phyloP scores from a whole-genome alignment of 2,797 vertebrate species.

The Xenentodon cancila region DNA sequence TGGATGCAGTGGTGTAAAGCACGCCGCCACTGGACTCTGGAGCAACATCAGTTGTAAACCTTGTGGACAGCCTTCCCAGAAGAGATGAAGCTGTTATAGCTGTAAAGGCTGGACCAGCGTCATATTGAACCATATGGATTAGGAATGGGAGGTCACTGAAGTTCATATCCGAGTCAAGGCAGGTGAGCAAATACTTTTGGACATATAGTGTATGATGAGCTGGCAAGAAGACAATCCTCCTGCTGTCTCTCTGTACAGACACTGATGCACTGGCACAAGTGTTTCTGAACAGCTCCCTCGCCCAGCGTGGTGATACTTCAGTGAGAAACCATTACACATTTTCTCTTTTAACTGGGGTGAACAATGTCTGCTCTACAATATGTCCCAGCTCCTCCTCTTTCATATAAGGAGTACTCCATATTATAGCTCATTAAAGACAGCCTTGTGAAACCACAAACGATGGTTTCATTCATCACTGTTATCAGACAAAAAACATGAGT shows the following conservation, averaged over 20 bases:
- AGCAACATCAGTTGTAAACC: too few species aligned
- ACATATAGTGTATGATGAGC: too few species aligned
- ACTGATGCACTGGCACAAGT: background rate
- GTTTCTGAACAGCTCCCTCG: background rate
- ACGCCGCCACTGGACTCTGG: too few species aligned
- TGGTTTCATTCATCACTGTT: slow-evolving; percentile 33
- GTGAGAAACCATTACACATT: slow-evolving; percentile 21
- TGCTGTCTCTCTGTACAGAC: slow-evolving; percentile 3
- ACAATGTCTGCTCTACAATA: background rate
- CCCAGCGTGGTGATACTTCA: slow-evolving; percentile 13
- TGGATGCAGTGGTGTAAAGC: too few species aligned
- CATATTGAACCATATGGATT: too few species aligned
- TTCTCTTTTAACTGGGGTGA: slow-evolving; percentile 23
- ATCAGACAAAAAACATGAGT: slow-evolving; percentile 26
- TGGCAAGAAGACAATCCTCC: slow-evolving; percentile 61
- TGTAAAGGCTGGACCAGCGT: too few species aligned
- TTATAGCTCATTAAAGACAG: slow-evolving; percentile 28
- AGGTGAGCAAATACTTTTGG: too few species aligned
- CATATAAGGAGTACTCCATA: too few species aligned
- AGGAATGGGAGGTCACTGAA: too few species aligned
- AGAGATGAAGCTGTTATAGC: too few species aligned
- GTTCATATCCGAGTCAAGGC: too few species aligned
- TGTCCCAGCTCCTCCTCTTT: background rate
- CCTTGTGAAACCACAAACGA: slow-evolving; percentile 36
- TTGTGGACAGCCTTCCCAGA: too few species aligned